These are phyloP conservation scores for Mus musculus DNA, from an alignment of 2,113 vertebrate species.

Conservation along the genomic window GRCm39 chr5:32444501-32445000, in stretches of 20 bases:
- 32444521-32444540: accelerated
- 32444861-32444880: neutral
- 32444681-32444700: conserved; percentile 32
- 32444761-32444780: accelerated
- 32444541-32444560: neutral
- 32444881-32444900: neutral
- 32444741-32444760: neutral
- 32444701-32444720: conserved; percentile 61
- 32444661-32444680: neutral
- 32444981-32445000: neutral
- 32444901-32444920: neutral
- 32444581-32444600: neutral
- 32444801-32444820: accelerated
- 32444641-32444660: neutral
- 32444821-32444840: neutral
- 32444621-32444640: neutral
- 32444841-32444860: no score
- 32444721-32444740: neutral
- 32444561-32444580: neutral
- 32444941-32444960: neutral
- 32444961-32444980: neutral
- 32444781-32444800: neutral
- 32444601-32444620: neutral
- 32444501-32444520: neutral
- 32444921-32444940: neutral